phyloP scores from a whole-genome alignment of 2,888 invertebrate species.

The Stratiomys singularior region DNA sequence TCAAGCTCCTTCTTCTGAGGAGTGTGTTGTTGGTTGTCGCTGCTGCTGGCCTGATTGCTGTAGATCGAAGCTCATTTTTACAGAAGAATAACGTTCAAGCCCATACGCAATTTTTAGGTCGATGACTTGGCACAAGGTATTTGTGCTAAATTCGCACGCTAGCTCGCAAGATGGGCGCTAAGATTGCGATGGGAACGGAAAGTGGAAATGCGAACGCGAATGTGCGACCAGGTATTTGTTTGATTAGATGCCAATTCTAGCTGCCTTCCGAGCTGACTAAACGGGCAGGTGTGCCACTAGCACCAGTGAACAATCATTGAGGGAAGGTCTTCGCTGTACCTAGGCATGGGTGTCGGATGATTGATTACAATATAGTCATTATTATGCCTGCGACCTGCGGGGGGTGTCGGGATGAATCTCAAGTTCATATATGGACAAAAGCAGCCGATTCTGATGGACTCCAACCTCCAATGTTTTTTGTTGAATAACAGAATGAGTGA shows the following conservation, averaged over 20 bases:
- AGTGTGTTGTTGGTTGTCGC: neutral
- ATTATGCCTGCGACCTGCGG: neutral
- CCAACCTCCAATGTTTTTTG: too few relatives aligned
- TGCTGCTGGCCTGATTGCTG: neutral
- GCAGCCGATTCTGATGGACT: too few relatives aligned
- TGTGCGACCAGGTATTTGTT: neutral
- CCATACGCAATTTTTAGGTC: conserved; percentile 38
- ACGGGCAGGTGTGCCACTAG: too few relatives aligned
- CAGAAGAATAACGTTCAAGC: neutral
- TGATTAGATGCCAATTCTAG: too few relatives aligned
- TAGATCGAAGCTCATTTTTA: neutral
- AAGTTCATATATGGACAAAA: too few relatives aligned
- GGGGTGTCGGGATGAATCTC: too few relatives aligned
- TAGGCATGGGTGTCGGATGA: neutral
- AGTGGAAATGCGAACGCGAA: neutral
- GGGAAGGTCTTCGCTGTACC: neutral
- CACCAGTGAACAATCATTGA: neutral
- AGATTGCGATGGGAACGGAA: neutral
- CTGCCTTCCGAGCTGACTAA: too few relatives aligned
- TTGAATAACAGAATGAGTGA: too few relatives aligned
- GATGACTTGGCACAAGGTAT: conserved; percentile 28
- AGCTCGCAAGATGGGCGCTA: neutral
- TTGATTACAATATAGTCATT: neutral
- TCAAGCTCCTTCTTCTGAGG: neutral
- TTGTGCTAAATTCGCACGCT: conserved; percentile 30